Percentiles rank a stretch among this genome's conserved stretches.
These are phyloP conservation scores for Gymnocephalus cernua DNA, from an alignment of 2,113 vertebrate genomes.

Conservation along the genomic window DNA sequence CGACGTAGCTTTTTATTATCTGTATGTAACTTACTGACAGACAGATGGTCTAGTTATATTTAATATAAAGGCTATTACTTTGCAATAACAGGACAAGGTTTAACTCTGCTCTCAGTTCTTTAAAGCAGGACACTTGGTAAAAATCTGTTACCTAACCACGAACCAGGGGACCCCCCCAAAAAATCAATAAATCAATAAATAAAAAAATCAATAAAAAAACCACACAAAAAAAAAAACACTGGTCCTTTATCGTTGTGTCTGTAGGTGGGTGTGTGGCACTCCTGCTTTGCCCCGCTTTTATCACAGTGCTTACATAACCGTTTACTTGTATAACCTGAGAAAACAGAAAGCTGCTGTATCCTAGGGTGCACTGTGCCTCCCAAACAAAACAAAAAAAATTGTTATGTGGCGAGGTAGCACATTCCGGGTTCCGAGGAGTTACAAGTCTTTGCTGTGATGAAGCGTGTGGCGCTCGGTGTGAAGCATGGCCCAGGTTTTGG, in stretches of 20 bases:
- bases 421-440: neutral
- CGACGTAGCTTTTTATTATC: neutral
- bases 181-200: too few species aligned
- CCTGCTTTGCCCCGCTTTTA: conserved; percentile 28
- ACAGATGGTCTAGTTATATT: too few species aligned
- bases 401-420: conserved; percentile 16
- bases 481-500: conserved; percentile 33
- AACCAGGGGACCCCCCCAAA: too few species aligned
- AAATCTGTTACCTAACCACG: neutral
- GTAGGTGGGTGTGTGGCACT: conserved; percentile 14
- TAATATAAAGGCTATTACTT: conserved; percentile 1
- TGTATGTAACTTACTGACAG: neutral
- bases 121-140: neutral
- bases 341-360: conserved; percentile 26
- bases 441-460: conserved; percentile 37
- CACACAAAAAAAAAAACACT: neutral
- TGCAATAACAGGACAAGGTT: neutral
- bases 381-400: conserved; percentile 41
- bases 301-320: conserved; percentile 37
- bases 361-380: conserved; percentile 5
- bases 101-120: neutral
- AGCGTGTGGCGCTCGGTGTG: conserved; percentile 34
- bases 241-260: neutral
- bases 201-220: too few species aligned
- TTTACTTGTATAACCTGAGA: conserved; percentile 31